These are phyloP conservation scores for Stichopus chloronotus DNA, from an alignment of 35 echinoderm and acorn worm species.

Conservation along the genomic window DNA sequence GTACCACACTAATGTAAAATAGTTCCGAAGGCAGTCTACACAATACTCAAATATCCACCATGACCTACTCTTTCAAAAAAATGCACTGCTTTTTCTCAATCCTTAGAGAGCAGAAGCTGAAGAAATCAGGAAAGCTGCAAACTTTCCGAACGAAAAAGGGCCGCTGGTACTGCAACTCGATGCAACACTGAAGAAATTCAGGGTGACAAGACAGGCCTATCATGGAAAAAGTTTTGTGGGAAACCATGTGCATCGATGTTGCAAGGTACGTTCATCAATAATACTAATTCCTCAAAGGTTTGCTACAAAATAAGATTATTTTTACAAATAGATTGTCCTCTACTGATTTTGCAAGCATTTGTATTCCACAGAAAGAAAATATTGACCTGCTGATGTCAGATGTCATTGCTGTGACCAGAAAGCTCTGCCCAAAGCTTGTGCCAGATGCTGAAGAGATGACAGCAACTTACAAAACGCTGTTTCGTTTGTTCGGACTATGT, in stretches of 20 bases:
- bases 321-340: neutral
- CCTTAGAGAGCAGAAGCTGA: neutral
- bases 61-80: neutral
- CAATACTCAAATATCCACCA: neutral
- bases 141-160: conserved; percentile 17
- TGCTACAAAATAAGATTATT: neutral
- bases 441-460: neutral
- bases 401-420: neutral
- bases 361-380: conserved; percentile 2
- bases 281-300: neutral
- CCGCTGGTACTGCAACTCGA: neutral
- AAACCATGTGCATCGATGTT: no score
- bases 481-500: neutral
- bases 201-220: conserved; percentile 31
- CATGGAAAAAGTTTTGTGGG: neutral
- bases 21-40: neutral
- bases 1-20: no score
- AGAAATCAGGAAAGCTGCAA: conserved; percentile 13
- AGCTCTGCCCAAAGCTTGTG: neutral
- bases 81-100: neutral
- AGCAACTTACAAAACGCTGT: neutral
- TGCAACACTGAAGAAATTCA: conserved; percentile 16
- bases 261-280: neutral
- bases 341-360: neutral
- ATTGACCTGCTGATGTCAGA: neutral